phyloP scores from a whole-genome alignment of 2,113 vertebrate genomes.

The Herpailurus yagouaroundi region DNA sequence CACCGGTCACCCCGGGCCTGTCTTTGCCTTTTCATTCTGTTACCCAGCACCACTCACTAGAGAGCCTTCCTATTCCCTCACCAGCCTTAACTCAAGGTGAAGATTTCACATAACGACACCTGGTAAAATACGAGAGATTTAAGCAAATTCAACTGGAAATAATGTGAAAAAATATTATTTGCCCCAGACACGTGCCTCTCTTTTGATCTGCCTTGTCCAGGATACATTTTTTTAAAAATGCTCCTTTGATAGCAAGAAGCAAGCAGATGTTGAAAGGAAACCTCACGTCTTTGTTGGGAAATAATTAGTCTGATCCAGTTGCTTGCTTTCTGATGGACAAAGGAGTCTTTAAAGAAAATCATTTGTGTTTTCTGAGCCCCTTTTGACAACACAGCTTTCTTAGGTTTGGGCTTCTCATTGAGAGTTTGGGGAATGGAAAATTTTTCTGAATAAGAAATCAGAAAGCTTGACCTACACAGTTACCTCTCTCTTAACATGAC shows the following conservation, averaged over 20 bases:
- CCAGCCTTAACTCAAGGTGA: slow-evolving; percentile 64
- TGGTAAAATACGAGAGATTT: slow-evolving; percentile 70
- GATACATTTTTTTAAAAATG: neutral
- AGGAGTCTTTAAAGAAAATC: slow-evolving; percentile 63
- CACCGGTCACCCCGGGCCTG: neutral
- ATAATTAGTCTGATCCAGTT: slow-evolving; percentile 68
- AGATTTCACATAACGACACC: slow-evolving; percentile 62
- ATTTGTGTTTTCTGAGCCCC: slow-evolving; percentile 53
- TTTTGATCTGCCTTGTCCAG: slow-evolving; percentile 61
- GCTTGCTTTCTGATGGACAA: slow-evolving; percentile 64
- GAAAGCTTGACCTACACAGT: slow-evolving; percentile 49
- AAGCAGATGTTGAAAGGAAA: slow-evolving; percentile 40
- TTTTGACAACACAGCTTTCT: slow-evolving; percentile 12
- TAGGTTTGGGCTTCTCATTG: slow-evolving; percentile 26
- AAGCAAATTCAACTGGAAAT: slow-evolving; percentile 80
- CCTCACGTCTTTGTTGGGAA: slow-evolving; percentile 61
- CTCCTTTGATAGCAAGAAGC: slow-evolving; percentile 29
- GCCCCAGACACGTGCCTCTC: neutral
- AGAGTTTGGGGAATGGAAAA: slow-evolving; percentile 52
- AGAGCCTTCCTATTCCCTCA: slow-evolving; percentile 35
- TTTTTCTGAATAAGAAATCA: slow-evolving; percentile 77
- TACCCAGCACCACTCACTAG: neutral
- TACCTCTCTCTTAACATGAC: slow-evolving; percentile 48
- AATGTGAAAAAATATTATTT: slow-evolving; percentile 56
- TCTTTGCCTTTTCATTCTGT: slow-evolving; percentile 55